These are phyloP conservation scores for Hemistola chrysoprasaria DNA, from an alignment of 2,888 invertebrate genomes.

Conservation along the genomic window DNA sequence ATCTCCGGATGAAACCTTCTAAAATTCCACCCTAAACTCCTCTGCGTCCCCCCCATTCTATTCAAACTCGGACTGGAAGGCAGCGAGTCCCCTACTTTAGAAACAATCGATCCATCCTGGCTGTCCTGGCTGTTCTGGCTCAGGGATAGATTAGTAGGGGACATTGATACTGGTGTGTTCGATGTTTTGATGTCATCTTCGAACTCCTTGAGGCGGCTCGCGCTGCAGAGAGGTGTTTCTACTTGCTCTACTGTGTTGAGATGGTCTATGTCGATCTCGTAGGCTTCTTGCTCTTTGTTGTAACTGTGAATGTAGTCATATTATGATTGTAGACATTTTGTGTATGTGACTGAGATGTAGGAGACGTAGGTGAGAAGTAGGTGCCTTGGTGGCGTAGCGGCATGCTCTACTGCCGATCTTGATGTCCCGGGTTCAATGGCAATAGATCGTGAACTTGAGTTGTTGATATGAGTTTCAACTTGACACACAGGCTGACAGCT, in stretches of 20 bases:
- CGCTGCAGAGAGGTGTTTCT: constrained; percentile 90
- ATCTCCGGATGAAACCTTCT: constrained; percentile 53
- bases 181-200: constrained; percentile 61
- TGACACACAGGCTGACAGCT: too few species aligned
- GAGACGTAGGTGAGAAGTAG: too few species aligned
- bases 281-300: constrained; percentile 79
- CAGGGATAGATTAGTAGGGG: constrained; percentile 50
- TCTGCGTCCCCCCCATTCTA: constrained; percentile 51
- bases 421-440: too few species aligned
- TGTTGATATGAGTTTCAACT: too few species aligned
- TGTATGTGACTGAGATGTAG: too few species aligned
- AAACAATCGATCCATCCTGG: constrained; percentile 38
- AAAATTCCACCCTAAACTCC: constrained; percentile 68
- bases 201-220: constrained; percentile 82
- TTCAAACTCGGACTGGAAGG: constrained; percentile 54
- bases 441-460: too few species aligned
- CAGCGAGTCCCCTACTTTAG: constrained; percentile 44
- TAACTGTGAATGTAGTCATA: too few species aligned
- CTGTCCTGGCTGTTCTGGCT: constrained; percentile 46
- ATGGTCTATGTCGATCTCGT: constrained; percentile 83
- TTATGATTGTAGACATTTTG: too few species aligned
- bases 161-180: constrained; percentile 46
- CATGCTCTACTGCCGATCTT: too few species aligned
- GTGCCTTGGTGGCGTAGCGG: too few species aligned
- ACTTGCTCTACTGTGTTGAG: constrained; percentile 86